A percentile compares a stretch with the other conserved stretches of the same genome.
Conservation (phyloP, 2,113 vertebrate genomes). For the Cromileptes altivelis region DNA sequence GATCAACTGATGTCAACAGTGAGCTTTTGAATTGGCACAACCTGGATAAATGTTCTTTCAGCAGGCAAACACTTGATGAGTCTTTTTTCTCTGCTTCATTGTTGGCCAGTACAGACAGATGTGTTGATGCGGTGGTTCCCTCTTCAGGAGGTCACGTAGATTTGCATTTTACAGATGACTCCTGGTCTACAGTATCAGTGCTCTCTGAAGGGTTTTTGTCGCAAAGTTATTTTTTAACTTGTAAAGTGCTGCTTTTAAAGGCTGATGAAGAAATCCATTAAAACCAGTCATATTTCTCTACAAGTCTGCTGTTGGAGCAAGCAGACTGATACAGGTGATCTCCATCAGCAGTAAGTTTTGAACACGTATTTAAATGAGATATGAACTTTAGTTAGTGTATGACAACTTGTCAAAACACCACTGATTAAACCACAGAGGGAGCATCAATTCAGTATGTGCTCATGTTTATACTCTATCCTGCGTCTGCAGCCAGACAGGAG, state of each 20-base stretch:
- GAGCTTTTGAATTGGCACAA: slow-evolving; percentile 15
- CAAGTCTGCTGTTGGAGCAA: not conserved
- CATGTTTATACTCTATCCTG: not conserved
- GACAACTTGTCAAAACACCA: slow-evolving; percentile 2
- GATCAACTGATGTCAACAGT: slow-evolving; percentile 9
- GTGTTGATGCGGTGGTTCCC: slow-evolving; percentile 20
- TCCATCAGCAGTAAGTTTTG: not conserved
- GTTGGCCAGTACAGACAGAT: not conserved
- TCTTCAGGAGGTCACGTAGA: slow-evolving; percentile 1
- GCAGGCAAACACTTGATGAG: slow-evolving; percentile 17
- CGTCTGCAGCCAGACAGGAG: not conserved
- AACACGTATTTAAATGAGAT: not conserved
- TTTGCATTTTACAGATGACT: slow-evolving; percentile 1
- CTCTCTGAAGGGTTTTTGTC: not conserved
- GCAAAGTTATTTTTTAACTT: not conserved
- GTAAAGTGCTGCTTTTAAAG: not conserved
- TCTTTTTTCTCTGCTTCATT: not conserved
- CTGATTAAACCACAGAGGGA: slow-evolving; percentile 13
- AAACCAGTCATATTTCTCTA: not conserved
- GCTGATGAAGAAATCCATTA: not conserved
- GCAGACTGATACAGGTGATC: not conserved
- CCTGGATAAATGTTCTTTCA: slow-evolving; percentile 13
- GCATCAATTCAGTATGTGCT: not conserved
- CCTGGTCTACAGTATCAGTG: not conserved
- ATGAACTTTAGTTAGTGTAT: slow-evolving; percentile 16